Conservation (phyloP, 2,113 vertebrate genomes). For the Aspidoscelis tigris region DNA sequence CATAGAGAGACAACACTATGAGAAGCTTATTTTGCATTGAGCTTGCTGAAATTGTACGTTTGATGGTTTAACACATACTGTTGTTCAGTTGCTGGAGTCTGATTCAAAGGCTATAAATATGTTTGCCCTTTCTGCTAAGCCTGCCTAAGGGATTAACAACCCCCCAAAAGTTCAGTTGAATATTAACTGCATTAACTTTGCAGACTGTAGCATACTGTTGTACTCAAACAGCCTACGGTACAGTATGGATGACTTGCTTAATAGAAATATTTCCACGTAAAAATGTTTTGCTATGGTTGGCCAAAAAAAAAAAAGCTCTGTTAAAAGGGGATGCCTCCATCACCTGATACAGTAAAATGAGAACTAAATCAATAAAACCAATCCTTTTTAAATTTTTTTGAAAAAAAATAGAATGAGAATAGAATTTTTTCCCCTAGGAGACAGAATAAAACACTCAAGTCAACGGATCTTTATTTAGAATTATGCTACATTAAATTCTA, state of each 20-base stretch:
- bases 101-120: constrained; percentile 92
- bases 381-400: constrained; percentile 8
- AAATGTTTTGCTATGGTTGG: constrained; percentile 36
- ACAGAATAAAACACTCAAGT: constrained; percentile 14
- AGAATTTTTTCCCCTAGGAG: constrained; percentile 35
- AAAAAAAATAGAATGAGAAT: constrained; percentile 22
- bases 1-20: constrained; percentile 55
- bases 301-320: constrained; percentile 44
- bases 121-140: constrained; percentile 89
- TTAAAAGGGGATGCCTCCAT: constrained; percentile 49
- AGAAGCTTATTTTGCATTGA: constrained; percentile 60
- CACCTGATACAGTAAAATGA: constrained; percentile 35
- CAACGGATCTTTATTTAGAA: background rate
- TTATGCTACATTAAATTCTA: background rate
- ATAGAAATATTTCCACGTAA: constrained; percentile 69
- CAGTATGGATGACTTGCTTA: constrained; percentile 70
- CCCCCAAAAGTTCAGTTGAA: constrained; percentile 79
- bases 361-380: background rate
- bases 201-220: constrained; percentile 69
- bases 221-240: constrained; percentile 70
- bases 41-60: constrained; percentile 71
- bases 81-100: constrained; percentile 80
- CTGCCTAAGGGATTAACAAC: constrained; percentile 85
- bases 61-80: constrained; percentile 72
- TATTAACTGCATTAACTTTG: constrained; percentile 81